Conservation (phyloP, 1,140 invertebrate genomes). For the Trichonephila clavata region DNA sequence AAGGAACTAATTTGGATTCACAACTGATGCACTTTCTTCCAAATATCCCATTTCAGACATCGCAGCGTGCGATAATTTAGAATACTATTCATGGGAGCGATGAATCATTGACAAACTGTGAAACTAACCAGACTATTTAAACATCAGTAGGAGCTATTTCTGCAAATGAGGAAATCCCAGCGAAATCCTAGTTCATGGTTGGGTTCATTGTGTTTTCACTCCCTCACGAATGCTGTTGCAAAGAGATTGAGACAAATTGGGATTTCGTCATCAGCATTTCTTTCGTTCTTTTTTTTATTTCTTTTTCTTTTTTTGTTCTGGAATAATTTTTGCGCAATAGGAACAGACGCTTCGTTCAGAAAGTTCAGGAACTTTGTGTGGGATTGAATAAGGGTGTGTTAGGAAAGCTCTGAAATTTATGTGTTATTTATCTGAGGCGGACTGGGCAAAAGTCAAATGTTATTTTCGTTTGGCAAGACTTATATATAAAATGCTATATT, state of each 20-base stretch:
- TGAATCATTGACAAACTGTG: background rate
- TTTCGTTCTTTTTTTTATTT: background rate
- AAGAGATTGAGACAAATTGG: background rate
- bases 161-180: constrained; percentile 28
- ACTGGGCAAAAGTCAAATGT: background rate
- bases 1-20: too few species aligned
- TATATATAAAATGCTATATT: too few species aligned
- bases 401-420: constrained; percentile 8
- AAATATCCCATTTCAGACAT: too few species aligned
- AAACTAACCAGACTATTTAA: background rate
- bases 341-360: constrained; percentile 13
- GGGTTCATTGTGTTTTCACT: constrained; percentile 14
- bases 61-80: too few species aligned
- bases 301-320: background rate
- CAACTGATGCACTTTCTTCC: too few species aligned
- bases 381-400: constrained; percentile 34
- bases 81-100: too few species aligned
- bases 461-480: background rate
- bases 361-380: background rate
- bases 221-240: background rate
- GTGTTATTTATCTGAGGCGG: constrained; percentile 17
- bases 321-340: constrained; percentile 33
- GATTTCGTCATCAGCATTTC: constrained; percentile 11
- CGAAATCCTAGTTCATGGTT: background rate
- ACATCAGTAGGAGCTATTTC: background rate